Evolutionary conservation across 2,888 invertebrate species (phyloP), one percentile per base, ranked within the genome.

Genomic region (Tuta absoluta): DNA sequence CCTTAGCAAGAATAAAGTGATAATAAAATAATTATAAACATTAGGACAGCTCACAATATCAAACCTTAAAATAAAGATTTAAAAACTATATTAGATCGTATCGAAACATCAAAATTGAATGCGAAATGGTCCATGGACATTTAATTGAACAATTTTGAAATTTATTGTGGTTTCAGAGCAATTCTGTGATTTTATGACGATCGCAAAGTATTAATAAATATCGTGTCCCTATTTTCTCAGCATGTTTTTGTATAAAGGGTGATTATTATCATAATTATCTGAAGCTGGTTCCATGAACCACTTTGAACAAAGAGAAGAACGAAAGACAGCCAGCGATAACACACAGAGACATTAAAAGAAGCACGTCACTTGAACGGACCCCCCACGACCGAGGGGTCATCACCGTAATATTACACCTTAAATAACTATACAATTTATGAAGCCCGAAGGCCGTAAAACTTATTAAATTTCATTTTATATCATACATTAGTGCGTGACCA

Each of bases 401-500:
- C 64, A 71, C 72, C 69, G 82, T 82, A 85, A 80, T 81, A 79
- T 84, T 86, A 89, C 81, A 81, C 76, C 86, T 89, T 87, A 87
- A 76, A 82, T 86, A 86, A 81, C 87, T 89, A 85, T 89, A 89
- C 88, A 89, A 79, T 82, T 80, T 75, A 85, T 80, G 80, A 78
- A 71, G 77, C 82, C 76, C 71, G 73, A 75, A 78, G 82, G 79
- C 76, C 77, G 83, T 83, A 84, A 83, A 85, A 86, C 84, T 86
- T 85, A 86, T 82, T 77, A 77, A 81, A 82, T 73, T 73, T 76
- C 76, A 75, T 83, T 82, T 56, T 80, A 86, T 87, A 87, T 88
- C 67, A 86, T 87, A 89, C 89, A 89, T 81, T 80, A 84, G 82
- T 81, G 75, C 73, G 80, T 79, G 78, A 77, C 75, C 72, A 71